These are phyloP conservation scores for Capitulum mitella DNA, from an alignment of 2,888 invertebrate genomes.

Conservation along the genomic window DNA sequence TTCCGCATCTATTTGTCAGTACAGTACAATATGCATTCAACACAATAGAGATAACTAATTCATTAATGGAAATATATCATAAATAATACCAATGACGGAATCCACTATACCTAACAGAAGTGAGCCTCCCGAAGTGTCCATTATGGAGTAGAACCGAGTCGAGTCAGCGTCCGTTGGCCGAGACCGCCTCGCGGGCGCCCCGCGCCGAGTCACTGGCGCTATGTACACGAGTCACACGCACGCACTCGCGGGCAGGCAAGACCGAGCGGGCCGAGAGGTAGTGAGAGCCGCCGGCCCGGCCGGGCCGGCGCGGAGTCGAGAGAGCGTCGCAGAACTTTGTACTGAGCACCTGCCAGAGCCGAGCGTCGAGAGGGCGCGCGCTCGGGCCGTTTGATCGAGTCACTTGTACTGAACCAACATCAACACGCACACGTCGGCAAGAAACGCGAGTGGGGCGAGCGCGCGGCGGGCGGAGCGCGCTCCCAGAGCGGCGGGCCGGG, in stretches of 20 bases:
- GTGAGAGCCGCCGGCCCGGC: not conserved
- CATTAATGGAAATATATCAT: constrained; percentile 18
- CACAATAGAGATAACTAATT: constrained; percentile 14
- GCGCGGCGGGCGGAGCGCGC: not conserved
- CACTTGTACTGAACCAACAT: constrained; percentile 16
- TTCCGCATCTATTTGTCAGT: not conserved
- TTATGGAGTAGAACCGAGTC: not conserved
- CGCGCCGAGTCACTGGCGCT: not conserved
- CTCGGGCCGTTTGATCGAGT: constrained; percentile 1
- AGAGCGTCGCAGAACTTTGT: not conserved
- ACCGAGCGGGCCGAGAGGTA: not conserved
- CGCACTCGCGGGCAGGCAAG: not conserved
- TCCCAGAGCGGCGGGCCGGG: not conserved
- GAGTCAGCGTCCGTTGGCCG: not conserved
- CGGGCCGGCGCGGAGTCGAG: not conserved
- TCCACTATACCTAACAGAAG: not conserved
- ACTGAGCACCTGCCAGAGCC: not conserved
- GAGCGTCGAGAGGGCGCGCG: not conserved
- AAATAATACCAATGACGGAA: constrained; percentile 21
- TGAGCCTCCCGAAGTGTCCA: not conserved
- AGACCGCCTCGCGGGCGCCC: not conserved
- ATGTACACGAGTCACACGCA: not conserved
- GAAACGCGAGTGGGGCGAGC: not conserved
- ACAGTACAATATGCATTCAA: not conserved
- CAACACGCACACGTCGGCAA: constrained; percentile 11